Evolutionary conservation across 2,888 invertebrate species (phyloP).

Genomic region (Agonopterix subpropinquella): DNA sequence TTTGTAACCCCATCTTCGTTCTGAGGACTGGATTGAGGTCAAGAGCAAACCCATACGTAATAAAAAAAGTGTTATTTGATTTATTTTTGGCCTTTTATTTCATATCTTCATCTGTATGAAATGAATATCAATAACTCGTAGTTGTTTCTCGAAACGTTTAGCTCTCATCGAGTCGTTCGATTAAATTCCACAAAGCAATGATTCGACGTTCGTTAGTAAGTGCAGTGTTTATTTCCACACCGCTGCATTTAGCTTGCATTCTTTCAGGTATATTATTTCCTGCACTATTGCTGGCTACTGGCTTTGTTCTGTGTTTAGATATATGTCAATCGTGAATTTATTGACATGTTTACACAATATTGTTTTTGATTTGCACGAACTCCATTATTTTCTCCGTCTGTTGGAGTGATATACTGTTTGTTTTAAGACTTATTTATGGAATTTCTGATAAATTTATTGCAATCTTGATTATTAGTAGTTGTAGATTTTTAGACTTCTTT

Average conservation of each 20-base stretch:
- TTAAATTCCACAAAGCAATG: neutral
- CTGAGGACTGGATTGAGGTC: no score
- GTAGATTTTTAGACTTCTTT: neutral
- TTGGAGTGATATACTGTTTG: no score
- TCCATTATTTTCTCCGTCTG: neutral
- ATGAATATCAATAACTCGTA: no score
- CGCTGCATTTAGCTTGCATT: constrained; percentile 3
- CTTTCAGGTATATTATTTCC: neutral
- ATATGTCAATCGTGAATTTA: constrained; percentile 35
- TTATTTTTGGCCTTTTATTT: no score
- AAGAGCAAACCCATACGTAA: no score
- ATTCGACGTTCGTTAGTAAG: neutral
- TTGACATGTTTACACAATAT: constrained; percentile 34
- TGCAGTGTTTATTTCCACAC: neutral
- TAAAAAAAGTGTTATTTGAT: no score
- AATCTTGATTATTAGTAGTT: neutral
- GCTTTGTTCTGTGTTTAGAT: constrained; percentile 23
- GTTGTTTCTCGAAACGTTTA: no score
- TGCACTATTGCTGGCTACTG: neutral
- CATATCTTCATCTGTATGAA: no score
- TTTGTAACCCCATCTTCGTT: no score
- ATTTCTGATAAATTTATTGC: neutral
- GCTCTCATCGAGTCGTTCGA: neutral
- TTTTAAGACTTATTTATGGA: neutral
- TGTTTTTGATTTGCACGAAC: constrained; percentile 14